These are phyloP conservation scores for Pseudoatta argentina DNA, from an alignment of 1,140 invertebrate species.

Conservation along the genomic window DNA sequence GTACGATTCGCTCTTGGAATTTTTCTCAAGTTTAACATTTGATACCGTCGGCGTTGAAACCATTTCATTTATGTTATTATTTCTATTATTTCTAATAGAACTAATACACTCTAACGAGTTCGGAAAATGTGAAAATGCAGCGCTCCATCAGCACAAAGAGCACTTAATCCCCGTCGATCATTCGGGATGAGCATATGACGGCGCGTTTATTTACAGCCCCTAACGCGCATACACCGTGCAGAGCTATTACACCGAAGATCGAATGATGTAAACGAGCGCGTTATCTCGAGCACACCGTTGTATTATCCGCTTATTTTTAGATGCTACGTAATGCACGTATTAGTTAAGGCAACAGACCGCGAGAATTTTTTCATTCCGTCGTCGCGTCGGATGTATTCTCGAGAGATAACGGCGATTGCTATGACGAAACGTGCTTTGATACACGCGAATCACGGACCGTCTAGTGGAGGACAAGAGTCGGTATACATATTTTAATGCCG, in stretches of 20 bases:
- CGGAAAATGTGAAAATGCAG: not conserved
- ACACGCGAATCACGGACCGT: not conserved
- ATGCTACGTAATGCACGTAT: conserved; percentile 35
- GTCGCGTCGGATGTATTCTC: not conserved
- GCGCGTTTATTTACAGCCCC: conserved; percentile 51
- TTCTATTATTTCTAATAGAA: not conserved
- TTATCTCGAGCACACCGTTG: conserved; percentile 25
- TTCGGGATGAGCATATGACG: conserved; percentile 46
- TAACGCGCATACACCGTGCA: not conserved
- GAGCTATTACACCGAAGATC: conserved; percentile 4
- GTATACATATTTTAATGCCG: conserved; percentile 21
- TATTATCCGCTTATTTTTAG: conserved; percentile 45
- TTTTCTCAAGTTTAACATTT: not conserved
- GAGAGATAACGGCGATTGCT: conserved; percentile 19
- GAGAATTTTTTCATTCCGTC: conserved; percentile 21
- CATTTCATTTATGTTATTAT: too few relatives aligned
- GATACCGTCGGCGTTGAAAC: not conserved
- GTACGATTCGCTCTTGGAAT: not conserved
- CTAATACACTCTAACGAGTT: not conserved
- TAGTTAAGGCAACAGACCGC: conserved; percentile 40
- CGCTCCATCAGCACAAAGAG: conserved; percentile 3
- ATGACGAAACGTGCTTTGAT: not conserved
- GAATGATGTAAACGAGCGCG: conserved; percentile 45
- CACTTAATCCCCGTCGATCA: conserved; percentile 58
- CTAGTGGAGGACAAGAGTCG: not conserved